These are phyloP conservation scores for Carduelis carduelis DNA, from an alignment of 2,797 vertebrate genomes.

Conservation along the genomic window DNA sequence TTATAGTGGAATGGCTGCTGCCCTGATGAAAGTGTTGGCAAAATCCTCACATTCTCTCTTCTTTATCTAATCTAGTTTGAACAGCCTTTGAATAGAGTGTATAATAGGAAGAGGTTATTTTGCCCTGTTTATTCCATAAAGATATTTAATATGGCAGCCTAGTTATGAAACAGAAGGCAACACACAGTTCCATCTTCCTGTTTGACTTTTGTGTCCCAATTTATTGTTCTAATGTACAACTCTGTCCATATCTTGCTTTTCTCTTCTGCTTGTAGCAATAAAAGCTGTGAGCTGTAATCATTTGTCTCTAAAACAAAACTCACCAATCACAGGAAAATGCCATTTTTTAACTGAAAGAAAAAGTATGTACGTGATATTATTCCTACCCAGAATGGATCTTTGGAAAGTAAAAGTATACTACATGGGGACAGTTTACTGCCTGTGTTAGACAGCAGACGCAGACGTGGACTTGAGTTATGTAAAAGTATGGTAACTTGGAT, in stretches of 20 bases:
- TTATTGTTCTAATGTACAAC: neutral
- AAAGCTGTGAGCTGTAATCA: slow-evolving; percentile 36
- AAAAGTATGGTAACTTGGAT: neutral
- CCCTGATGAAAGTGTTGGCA: neutral
- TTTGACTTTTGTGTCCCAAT: neutral
- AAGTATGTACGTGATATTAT: slow-evolving; percentile 4
- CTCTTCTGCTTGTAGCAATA: slow-evolving; percentile 27
- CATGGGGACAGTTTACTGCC: neutral
- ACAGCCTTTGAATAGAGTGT: neutral
- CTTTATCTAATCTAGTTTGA: neutral
- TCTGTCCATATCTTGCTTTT: neutral
- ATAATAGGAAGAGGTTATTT: neutral
- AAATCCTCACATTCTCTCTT: neutral
- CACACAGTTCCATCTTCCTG: neutral
- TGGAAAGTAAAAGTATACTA: slow-evolving; percentile 59
- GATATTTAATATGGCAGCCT: neutral
- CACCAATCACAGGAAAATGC: slow-evolving; percentile 41
- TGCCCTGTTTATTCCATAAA: neutral
- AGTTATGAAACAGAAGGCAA: neutral
- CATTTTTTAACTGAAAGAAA: slow-evolving; percentile 6
- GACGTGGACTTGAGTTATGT: neutral
- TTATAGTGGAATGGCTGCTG: neutral
- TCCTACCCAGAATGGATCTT: slow-evolving; percentile 28
- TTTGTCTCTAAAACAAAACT: slow-evolving; percentile 49
- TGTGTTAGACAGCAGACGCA: neutral